These are phyloP conservation scores for Muscicapa striata DNA, from an alignment of 2,797 vertebrate genomes.

Conservation along the genomic window DNA sequence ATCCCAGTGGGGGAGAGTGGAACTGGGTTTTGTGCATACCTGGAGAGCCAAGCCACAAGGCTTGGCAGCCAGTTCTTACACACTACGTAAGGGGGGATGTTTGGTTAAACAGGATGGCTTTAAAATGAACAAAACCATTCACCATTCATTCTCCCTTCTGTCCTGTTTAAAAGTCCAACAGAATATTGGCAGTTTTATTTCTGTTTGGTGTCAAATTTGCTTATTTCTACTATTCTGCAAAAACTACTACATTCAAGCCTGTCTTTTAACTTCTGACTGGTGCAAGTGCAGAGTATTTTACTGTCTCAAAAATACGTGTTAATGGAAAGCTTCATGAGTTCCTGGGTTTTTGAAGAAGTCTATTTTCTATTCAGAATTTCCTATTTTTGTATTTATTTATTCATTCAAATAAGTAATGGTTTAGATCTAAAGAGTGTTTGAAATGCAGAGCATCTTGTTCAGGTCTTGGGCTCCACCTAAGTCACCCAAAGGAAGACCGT, in stretches of 20 bases:
- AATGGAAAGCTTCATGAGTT: neutral
- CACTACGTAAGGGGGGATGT: neutral
- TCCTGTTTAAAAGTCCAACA: neutral
- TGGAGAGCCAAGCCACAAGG: neutral
- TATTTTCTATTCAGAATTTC: slow-evolving; percentile 2
- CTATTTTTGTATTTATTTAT: slow-evolving; percentile 50
- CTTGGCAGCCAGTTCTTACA: neutral
- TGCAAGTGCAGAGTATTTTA: neutral
- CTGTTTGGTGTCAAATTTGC: neutral
- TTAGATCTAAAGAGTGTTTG: slow-evolving; percentile 4
- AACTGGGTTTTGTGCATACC: neutral
- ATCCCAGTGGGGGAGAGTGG: neutral
- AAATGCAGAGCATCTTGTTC: neutral
- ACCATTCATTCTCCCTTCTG: neutral
- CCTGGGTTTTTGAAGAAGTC: neutral
- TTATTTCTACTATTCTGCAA: neutral
- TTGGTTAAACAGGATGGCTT: neutral
- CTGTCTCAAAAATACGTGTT: neutral
- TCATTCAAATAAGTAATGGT: slow-evolving; percentile 44
- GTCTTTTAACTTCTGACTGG: neutral
- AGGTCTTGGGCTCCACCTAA: neutral
- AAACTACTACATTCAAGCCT: neutral
- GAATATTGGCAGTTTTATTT: neutral
- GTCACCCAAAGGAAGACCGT: neutral
- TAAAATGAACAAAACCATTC: neutral